Evolutionary conservation across 2,888 invertebrate species (phyloP), one percentile per base, ranked within the genome.

Genomic region (Polymixis flavicincta): DNA sequence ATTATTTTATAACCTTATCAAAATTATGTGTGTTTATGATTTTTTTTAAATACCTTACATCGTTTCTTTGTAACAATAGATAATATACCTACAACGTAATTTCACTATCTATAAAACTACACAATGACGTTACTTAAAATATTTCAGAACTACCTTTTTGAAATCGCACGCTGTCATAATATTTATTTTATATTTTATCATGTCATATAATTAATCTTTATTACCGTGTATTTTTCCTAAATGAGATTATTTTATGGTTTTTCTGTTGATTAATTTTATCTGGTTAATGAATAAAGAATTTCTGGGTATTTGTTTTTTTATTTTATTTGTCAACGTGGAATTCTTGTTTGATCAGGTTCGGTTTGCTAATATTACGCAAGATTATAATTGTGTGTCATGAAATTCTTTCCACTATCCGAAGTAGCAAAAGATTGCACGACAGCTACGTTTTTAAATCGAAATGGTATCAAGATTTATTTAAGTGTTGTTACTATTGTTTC

Each of bases 121-220:
- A 63, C 22, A 72, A 57, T 63, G 25, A 45, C 32, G 14, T 66
- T 66, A 76, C 42, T 45, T n/a, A 61, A 61, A 72, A 54, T 85
- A 76, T 80, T 77, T 77, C 55, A 63, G 50, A 59, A 66, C 67
- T 70, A 64, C 42, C 61, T 65, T 50, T 48, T 69, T 71, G 57
- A 75, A 86, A 77, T 85, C 83, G 54, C 74, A 76, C 78, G 83
- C 74, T 85, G 81, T 87, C 81, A 87, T 78, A 87, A 86, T 79
- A 88, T 81, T 86, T 78, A 70, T 67, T 64, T 50, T n/a, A 54
- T 7, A 50, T n/a, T 54, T 72, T 74, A 73, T 77, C 69, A 19
- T 48, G 60, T 61, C 28, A 52, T 52, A 14, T 45, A 64, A 68
- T 68, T 68, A 69, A 74, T 80, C 65, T 70, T 67, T 57, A 55